phyloP scores from a whole-genome alignment of 2,797 vertebrate genomes.

The Myotis findleyi region DNA sequence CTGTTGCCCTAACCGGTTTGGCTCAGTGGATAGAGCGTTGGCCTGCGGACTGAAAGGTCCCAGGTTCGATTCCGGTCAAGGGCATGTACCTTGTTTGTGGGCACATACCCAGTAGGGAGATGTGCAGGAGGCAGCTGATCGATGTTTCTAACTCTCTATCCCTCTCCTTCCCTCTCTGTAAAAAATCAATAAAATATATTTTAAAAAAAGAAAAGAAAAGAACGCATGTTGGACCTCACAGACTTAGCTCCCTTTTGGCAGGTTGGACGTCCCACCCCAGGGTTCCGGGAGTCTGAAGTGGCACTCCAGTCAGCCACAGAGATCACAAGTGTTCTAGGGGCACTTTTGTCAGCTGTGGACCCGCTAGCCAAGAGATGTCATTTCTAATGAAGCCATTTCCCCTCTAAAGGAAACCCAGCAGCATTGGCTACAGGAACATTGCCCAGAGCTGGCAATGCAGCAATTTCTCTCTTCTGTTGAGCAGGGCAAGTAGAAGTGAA shows the following conservation, averaged over 20 bases:
- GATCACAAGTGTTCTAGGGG: not conserved
- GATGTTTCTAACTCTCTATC: too few species aligned
- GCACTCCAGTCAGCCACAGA: not conserved
- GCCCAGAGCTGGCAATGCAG: not conserved
- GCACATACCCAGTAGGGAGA: too few species aligned
- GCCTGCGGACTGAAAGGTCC: too few species aligned
- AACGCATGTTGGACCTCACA: not conserved
- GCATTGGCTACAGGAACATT: not conserved
- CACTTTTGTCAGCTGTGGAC: not conserved
- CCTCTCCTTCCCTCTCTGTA: too few species aligned
- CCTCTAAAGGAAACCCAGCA: constrained; percentile 14
- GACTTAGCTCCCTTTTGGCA: not conserved
- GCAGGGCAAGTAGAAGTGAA: not conserved
- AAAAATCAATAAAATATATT: too few species aligned
- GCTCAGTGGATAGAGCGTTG: too few species aligned
- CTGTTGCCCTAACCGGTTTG: too few species aligned
- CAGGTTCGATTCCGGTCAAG: too few species aligned
- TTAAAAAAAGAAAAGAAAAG: not conserved
- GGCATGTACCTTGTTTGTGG: too few species aligned
- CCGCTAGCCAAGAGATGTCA: constrained; percentile 53
- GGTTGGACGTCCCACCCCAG: not conserved
- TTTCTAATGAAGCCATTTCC: constrained; percentile 60
- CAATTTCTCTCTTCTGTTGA: not conserved
- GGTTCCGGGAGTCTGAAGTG: not conserved
- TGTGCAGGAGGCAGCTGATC: too few species aligned